Evolutionary conservation across 2,113 vertebrate genomes (phyloP).

Genomic region (Dasyurus viverrinus): DNA sequence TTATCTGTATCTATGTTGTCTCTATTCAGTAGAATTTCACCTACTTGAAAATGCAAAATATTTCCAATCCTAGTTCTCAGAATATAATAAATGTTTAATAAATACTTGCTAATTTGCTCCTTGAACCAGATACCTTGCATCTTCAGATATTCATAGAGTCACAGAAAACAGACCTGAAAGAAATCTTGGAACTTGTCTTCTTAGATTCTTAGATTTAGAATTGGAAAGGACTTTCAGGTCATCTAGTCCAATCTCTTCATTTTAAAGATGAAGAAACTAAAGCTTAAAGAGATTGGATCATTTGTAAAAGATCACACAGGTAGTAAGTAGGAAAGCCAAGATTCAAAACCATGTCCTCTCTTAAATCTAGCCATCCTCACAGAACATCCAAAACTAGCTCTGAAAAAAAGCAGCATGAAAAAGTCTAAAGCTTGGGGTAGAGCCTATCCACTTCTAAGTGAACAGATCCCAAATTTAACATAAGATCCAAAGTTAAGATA

Average conservation of each 20-base stretch:
- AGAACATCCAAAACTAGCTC: neutral
- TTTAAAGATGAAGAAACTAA: neutral
- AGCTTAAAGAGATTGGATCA: neutral
- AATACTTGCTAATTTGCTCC: no score
- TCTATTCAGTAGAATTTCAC: neutral
- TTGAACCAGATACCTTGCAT: no score
- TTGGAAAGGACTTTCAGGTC: no score
- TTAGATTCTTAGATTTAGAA: no score
- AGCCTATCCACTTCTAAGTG: neutral
- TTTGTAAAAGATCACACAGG: neutral
- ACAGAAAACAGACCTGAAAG: no score
- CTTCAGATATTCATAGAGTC: no score
- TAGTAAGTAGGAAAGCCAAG: neutral
- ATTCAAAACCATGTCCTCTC: neutral
- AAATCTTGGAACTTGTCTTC: no score
- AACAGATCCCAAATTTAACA: neutral
- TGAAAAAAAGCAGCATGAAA: neutral
- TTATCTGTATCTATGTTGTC: neutral
- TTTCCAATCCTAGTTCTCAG: neutral
- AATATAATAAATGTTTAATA: neutral
- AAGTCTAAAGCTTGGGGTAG: neutral
- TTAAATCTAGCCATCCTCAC: neutral
- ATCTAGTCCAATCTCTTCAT: no score
- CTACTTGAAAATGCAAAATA: neutral
- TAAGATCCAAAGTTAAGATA: neutral